These are phyloP conservation scores for Labeo rohita DNA, from an alignment of 2,113 vertebrate species.

Conservation along the genomic window DNA sequence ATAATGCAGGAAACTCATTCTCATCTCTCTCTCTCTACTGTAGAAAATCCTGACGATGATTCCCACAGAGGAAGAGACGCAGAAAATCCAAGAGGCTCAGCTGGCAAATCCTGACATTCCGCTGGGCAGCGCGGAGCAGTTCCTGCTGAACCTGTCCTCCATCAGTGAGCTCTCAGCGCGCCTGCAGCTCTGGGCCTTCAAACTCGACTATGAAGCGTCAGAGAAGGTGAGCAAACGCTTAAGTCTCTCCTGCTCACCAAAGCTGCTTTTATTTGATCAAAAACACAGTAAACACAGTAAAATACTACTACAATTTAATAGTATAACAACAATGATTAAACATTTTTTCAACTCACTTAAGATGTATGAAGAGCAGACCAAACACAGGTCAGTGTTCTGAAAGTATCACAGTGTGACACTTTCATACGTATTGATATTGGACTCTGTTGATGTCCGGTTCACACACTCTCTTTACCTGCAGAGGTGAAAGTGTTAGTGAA, in stretches of 20 bases:
- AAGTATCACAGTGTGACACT: too few relatives aligned
- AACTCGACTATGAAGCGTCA: constrained; percentile 93
- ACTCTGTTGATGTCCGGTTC: too few relatives aligned
- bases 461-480: neutral
- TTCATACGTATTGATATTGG: too few relatives aligned
- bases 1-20: neutral
- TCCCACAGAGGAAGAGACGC: constrained; percentile 93
- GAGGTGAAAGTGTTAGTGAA: neutral
- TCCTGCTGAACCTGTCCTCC: constrained; percentile 94
- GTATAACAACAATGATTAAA: too few relatives aligned
- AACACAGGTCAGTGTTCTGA: too few relatives aligned
- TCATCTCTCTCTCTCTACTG: neutral
- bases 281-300: neutral
- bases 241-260: neutral
- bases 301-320: neutral
- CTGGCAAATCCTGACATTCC: constrained; percentile 89
- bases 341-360: too few relatives aligned
- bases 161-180: constrained; percentile 92
- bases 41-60: constrained; percentile 99
- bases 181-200: constrained; percentile 98
- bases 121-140: constrained; percentile 92
- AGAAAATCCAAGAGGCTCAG: constrained; percentile 96
- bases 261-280: neutral
- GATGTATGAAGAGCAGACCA: too few relatives aligned
- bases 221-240: constrained; percentile 84